Base-by-base conservation (phyloP, 2,113 vertebrate genomes). In the Lepus europaeus region DNA sequence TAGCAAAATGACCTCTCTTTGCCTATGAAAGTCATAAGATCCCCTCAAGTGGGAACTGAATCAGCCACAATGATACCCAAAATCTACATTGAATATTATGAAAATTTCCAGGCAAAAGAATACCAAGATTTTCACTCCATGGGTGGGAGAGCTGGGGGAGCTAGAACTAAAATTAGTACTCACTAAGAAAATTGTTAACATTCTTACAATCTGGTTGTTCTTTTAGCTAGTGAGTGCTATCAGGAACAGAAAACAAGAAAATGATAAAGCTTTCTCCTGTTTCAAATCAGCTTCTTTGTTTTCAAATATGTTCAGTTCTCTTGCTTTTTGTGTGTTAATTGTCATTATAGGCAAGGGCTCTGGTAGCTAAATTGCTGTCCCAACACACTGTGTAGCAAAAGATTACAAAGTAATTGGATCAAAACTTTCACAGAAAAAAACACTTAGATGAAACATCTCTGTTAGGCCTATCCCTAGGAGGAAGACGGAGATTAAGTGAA, bases 341-440 rank as follows among this genome's bases (percentile, higher is more conserved):
- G 63, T 66, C 9, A 5, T 74, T 77, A 90, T 14, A 95, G 1
- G 82, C 23, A 3, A 4, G 56, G 39, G 29, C 4, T 19, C 86
- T 90, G 31, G n/a, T 61, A 79, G 83, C 77, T 79, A 31, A 79
- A 8, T 73, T 95, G 64, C 78, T 39, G 87, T 56, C 90, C 61
- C 82, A 81, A 49, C 9, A 56, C 36, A 13, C 45, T 77, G 51
- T 79, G 70, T 22, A 36, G 93, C 23, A 39, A 23, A 91, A 56
- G 72, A 84, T 10, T 97, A 95, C 96, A 97, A 88, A 74, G 83
- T 77, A 96, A 96, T 87, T 97, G 70, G 45, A 89, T 92, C 31
- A 92, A 92, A 96, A 61, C 92, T 88, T 87, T 92, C 94, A 91
- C 95, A 94, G 72, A 59, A 59, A 96, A 83, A 87, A 83, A 72